Percentiles rank a stretch among this genome's conserved stretches.
Evolutionary conservation across 53 echinoderm and acorn worm genomes (phyloP).

Genomic region (Luidia sarsii): DNA sequence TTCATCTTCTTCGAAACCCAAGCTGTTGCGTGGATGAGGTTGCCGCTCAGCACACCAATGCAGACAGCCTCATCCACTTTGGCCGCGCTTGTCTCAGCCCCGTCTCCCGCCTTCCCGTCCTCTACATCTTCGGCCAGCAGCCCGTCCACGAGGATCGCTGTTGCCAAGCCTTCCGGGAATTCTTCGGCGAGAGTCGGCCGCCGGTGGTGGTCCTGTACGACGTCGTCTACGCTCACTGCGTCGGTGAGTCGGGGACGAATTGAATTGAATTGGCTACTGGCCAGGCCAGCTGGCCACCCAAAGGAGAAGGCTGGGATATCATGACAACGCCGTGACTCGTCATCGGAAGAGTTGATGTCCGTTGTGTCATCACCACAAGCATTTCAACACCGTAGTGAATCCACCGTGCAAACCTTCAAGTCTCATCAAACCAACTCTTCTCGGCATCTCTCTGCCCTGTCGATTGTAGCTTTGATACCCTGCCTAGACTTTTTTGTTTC

Average conservation of each 20-base stretch:
- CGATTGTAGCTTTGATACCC: no score
- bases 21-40: conserved; percentile 99
- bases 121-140: conserved; percentile 80
- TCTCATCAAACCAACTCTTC: no score
- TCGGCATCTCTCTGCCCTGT: no score
- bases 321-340: no score
- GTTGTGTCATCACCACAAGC: no score
- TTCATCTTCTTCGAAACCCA: conserved; percentile 51
- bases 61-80: conserved; percentile 92
- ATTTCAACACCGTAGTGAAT: no score
- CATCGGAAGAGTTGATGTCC: no score
- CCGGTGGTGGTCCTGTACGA: conserved; percentile 81
- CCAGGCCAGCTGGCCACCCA: no score
- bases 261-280: no score
- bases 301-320: no score
- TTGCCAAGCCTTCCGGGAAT: conserved; percentile 28
- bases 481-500: no score
- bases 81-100: conserved; percentile 90
- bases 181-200: conserved; percentile 35
- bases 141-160: conserved; percentile 67
- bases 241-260: conserved; percentile 76
- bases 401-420: no score
- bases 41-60: conserved; percentile 84
- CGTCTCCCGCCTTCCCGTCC: conserved; percentile 81
- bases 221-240: conserved; percentile 74